phyloP scores from a whole-genome alignment of 2,797 vertebrate genomes.

The Podargus strigoides region DNA sequence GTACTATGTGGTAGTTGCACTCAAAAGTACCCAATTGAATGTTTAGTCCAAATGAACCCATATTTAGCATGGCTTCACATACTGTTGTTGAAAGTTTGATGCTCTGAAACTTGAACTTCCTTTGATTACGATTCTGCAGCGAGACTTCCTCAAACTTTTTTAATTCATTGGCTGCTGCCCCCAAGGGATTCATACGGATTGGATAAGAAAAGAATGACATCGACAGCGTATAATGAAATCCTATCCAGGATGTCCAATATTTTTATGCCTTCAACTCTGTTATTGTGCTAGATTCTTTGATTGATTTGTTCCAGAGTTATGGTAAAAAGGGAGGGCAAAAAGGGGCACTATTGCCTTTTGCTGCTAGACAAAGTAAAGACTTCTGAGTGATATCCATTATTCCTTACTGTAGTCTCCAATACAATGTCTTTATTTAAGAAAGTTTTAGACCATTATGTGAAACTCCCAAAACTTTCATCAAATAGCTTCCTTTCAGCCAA shows the following conservation, averaged over 20 bases:
- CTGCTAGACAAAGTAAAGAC: slow-evolving; percentile 50
- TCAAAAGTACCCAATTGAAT: slow-evolving; percentile 19
- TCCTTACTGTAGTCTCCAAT: slow-evolving; percentile 21
- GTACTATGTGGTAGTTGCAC: not conserved
- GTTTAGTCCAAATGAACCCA: slow-evolving; percentile 55
- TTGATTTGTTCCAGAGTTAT: slow-evolving; percentile 52
- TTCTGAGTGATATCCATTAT: slow-evolving; percentile 51
- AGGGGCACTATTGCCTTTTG: slow-evolving; percentile 47
- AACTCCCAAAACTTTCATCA: slow-evolving; percentile 38
- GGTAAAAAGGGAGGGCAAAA: slow-evolving; percentile 59
- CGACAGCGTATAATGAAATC: slow-evolving; percentile 32
- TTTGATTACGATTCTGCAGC: slow-evolving; percentile 41
- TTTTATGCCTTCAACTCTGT: slow-evolving; percentile 47
- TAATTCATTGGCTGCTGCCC: slow-evolving; percentile 37
- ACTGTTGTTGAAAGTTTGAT: slow-evolving; percentile 22
- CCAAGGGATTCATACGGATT: slow-evolving; percentile 48
- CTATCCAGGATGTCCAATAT: slow-evolving; percentile 25
- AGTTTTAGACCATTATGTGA: slow-evolving; percentile 43
- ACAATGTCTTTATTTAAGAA: slow-evolving; percentile 56
- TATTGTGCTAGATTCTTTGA: slow-evolving; percentile 60
- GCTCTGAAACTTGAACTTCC: slow-evolving; percentile 5
- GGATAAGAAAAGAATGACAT: slow-evolving; percentile 59
- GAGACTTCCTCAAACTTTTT: slow-evolving; percentile 50
- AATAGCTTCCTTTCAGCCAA: not conserved
- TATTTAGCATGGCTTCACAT: slow-evolving; percentile 25